Evolutionary conservation across 2,888 invertebrate genomes (phyloP), one percentile per base, ranked within the genome.

Genomic region (Pemphredon lugubris): DNA sequence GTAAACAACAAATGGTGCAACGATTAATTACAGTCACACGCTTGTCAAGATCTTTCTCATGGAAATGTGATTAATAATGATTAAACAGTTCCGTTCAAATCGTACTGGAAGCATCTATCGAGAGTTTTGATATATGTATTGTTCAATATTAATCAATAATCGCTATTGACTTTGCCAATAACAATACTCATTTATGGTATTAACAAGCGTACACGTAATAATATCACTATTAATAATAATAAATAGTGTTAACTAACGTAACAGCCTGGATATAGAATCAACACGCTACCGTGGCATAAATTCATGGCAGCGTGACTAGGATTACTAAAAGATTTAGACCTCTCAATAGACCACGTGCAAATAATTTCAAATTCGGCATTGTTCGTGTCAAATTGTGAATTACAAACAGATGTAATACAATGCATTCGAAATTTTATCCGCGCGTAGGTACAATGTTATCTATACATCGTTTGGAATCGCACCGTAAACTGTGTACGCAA

Each of bases 271-370:
- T 63, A 50, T 60, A 70, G 73, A 59, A 73, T 63, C 44, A 59
- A 48, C 57, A 51, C 26, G 54, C 47, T 57, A 44, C 53, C 53
- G 64, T 58, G 55, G 65, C 42, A 30, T 75, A 37, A 53, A 79
- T 69, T 45, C 54, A 72, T 77, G 77, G 79, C 75, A 79, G 32
- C 50, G 53, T 78, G 79, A 79, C 79, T 79, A 79, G 79, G 76
- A 68, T 71, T 68, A 65, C 51, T 59, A 58, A 66, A 54, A 73
- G 61, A 58, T 42, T 67, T 63, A 34, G 42, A 61, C 34, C 40
- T 57, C 37, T 50, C 39, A 40, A 18, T 50, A 45, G 50, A 45
- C 32, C 42, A 55, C 39, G n/a, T 34, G 39, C 37, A 59, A 48
- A 54, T 23, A 26, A 54, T 34, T 54, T n/a, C n/a, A n/a, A n/a